These are phyloP conservation scores for Malurus splendens DNA, from an alignment of 2,797 vertebrate genomes.

Conservation along the genomic window DNA sequence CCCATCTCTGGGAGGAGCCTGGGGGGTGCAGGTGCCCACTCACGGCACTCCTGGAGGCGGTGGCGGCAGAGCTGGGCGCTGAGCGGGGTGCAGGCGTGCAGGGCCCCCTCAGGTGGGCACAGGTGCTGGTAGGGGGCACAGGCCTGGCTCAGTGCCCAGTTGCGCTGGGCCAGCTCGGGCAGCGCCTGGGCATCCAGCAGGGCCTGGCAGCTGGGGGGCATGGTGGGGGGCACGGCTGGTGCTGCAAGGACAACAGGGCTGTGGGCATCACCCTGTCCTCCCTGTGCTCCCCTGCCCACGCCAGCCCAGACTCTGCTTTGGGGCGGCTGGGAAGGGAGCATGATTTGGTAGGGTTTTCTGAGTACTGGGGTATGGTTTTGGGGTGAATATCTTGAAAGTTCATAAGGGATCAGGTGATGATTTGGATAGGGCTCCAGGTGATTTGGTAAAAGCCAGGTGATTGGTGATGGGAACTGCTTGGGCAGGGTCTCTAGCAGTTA, in stretches of 20 bases:
- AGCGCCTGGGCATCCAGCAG: constrained; percentile 75
- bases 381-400: not conserved
- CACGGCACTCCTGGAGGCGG: constrained; percentile 74
- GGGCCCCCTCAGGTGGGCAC: constrained; percentile 65
- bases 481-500: not conserved
- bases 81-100: constrained; percentile 69
- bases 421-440: not conserved
- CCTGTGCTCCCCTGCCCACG: not conserved
- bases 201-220: constrained; percentile 79
- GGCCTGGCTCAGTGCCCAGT: constrained; percentile 82
- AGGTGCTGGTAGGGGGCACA: constrained; percentile 81
- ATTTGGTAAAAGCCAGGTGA: not conserved
- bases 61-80: constrained; percentile 79
- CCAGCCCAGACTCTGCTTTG: not conserved
- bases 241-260: not conserved
- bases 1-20: not conserved
- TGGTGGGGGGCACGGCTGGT: rapidly evolving
- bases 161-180: constrained; percentile 73
- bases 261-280: not conserved
- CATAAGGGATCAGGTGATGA: not conserved
- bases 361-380: not conserved
- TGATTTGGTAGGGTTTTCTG: not conserved
- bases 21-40: not conserved
- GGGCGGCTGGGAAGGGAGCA: not conserved
- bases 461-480: not conserved